A percentile compares a stretch with the other conserved stretches of the same genome.
phyloP scores from a whole-genome alignment of 2,797 vertebrate species.

The Microctenopoma stevenorrisi region DNA sequence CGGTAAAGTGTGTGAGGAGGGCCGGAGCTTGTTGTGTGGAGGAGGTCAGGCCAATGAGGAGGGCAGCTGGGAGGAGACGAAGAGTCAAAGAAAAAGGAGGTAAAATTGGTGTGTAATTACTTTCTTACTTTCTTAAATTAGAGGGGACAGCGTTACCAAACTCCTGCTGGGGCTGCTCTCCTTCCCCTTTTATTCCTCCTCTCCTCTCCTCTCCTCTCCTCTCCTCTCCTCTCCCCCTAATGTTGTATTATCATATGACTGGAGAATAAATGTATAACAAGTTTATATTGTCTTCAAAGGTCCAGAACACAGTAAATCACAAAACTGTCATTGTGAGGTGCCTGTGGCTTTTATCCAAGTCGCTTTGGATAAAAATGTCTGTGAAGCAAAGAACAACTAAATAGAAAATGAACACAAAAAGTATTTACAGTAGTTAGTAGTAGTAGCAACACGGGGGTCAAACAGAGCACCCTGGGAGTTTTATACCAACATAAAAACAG shows the following conservation, averaged over 20 bases:
- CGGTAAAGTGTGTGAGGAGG: neutral
- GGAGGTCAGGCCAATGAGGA: neutral
- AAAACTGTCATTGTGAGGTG: too few species aligned
- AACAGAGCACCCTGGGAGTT: too few species aligned
- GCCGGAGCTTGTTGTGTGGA: conserved; percentile 4
- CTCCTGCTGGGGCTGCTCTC: conserved; percentile 33
- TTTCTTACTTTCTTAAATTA: conserved; percentile 60
- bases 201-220: neutral
- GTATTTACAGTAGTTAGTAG: too few species aligned
- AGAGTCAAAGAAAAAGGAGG: conserved; percentile 42
- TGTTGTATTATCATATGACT: conserved; percentile 3
- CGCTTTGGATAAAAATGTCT: too few species aligned
- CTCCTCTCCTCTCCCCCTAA: conserved; percentile 26
- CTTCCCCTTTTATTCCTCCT: conserved; percentile 14
- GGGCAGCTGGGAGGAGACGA: conserved; percentile 29
- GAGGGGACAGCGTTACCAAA: conserved; percentile 32
- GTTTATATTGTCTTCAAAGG: too few species aligned
- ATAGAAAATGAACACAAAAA: too few species aligned
- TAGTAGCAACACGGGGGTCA: too few species aligned
- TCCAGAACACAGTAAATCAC: too few species aligned
- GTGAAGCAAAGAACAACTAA: too few species aligned
- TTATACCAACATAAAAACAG: too few species aligned
- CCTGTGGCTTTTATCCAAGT: too few species aligned
- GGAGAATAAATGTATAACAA: too few species aligned
- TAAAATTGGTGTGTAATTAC: conserved; percentile 63